Base-by-base conservation (phyloP, 2,888 invertebrate species). In the Subacronicta megacephala region DNA sequence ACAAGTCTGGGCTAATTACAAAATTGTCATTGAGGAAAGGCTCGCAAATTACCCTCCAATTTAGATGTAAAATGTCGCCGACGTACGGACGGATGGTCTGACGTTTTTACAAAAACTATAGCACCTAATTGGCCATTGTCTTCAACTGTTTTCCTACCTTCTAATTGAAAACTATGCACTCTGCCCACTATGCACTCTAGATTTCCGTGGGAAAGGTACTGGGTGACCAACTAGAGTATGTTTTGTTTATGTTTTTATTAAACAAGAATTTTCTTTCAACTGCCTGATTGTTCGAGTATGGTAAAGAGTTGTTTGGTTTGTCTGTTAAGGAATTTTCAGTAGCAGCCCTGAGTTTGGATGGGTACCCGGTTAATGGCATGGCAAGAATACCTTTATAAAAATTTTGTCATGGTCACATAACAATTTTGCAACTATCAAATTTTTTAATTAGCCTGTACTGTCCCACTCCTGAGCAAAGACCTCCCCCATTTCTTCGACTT, bases 61-160 rank as follows among this genome's bases (percentile, higher is more conserved):
- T 90, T 86, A 89, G 86, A 88, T 77, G 89, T 88, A 81, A 86
- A 85, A 84, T 85, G 87, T 81, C 84, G 67, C 42, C 61, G 66
- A 51, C 65, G 57, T 60, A 61, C 65, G 58, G 75, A 72, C 75
- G 62, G 72, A 78, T 71, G 74, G 68, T 58, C 71, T 62, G 77
- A 77, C 73, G 81, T 84, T 84, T 87, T 86, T 85, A 76, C 77
- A 78, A 80, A 82, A 81, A 82, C 80, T 79, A 80, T n/a, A n/a
- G n/a, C n/a, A n/a, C n/a, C 75, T 83, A 83, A 87, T 85, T 83
- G 78, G 38, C 74, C 78, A 82, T 86, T 84, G 82, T 83, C 68
- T 61, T 62, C 59, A 63, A 54, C 50, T 67, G 69, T 65, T 75
- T 73, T 57, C 62, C 54, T 68, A 59, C 58, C 67, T 62, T 76